Conservation (phyloP, 1,140 invertebrate species). For the Xylocopa sonorina region DNA sequence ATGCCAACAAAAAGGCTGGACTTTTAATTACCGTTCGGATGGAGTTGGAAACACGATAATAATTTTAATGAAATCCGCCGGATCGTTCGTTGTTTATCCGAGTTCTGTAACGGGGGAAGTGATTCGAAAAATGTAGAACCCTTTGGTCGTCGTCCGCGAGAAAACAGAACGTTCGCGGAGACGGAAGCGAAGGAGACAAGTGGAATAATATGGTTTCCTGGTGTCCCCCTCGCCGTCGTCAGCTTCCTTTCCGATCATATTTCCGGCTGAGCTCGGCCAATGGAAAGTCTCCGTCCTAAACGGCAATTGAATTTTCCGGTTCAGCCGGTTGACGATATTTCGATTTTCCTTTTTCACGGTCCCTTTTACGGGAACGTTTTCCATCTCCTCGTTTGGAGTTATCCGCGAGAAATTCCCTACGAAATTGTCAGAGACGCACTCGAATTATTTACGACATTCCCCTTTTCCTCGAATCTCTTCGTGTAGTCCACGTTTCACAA, state of each 20-base stretch:
- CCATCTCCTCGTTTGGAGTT: constrained; percentile 11
- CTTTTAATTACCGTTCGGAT: neutral
- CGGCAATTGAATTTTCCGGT: constrained; percentile 55
- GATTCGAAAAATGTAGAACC: too few relatives aligned
- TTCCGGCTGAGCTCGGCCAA: constrained; percentile 16
- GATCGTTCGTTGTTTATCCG: too few relatives aligned
- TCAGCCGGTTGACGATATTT: neutral
- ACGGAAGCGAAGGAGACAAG: too few relatives aligned
- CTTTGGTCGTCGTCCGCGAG: too few relatives aligned
- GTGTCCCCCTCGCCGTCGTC: too few relatives aligned
- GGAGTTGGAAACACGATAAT: neutral
- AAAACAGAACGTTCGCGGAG: too few relatives aligned
- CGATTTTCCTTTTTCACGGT: constrained; percentile 19
- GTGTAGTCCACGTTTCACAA: too few relatives aligned
- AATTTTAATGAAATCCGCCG: neutral
- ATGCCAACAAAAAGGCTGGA: neutral
- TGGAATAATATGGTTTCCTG: neutral
- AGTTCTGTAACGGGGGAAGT: too few relatives aligned
- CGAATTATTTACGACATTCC: neutral
- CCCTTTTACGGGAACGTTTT: neutral
- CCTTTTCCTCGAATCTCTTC: neutral
- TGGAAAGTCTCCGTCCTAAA: constrained; percentile 14
- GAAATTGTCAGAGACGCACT: too few relatives aligned
- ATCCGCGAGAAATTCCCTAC: neutral
- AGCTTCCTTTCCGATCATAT: constrained; percentile 18